Evolutionary conservation across 2,113 vertebrate species (phyloP), one percentile per base, ranked within the genome.

Genomic region (Colaptes auratus): DNA sequence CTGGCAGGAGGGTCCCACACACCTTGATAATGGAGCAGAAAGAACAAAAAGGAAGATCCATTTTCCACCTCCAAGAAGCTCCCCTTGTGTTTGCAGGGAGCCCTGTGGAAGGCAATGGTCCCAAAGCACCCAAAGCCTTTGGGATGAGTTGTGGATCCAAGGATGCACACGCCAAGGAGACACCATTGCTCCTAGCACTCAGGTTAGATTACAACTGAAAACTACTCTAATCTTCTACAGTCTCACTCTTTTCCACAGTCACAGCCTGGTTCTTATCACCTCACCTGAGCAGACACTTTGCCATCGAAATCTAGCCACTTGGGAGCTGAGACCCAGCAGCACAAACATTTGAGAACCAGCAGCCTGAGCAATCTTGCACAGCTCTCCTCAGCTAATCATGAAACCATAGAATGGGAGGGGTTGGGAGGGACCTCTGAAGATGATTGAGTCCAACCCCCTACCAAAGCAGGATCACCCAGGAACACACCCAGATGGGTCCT

Each of bases 361-460:
- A 92, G 50, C n/a, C 64, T 91, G 83, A 93, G 78, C 88, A 91
- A 76, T 63, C 74, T 87, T 77, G 71, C 64, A 58, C 55, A 39
- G 55, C 90, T 81, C 93, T 92, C 85, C 82, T 92, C 94, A 25
- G n/a, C 71, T 91, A 44, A 93, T 89, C 93, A 89, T 64, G 71
- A 82, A 70, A 75, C 36, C 70, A 72, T 77, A 89, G 77, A 61
- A 20, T 18, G 46, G 46, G 9, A 19, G 19, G 46, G 46, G 46
- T 9, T 19, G 46, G 46, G 19, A 48, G 19, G 19, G 46, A 48
- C 46, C 46, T 48, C 46, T 48, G 46, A 48, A 48, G 19, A 48
- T 48, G 46, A 9, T 48, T 48, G 46, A 48, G 46, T 48, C 46
- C 16, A 48, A 48, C 46, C 46, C 46, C 46, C 18, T 48, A 17